These are phyloP conservation scores for Protosalanx chinensis DNA, from an alignment of 2,797 vertebrate genomes.

Conservation along the genomic window DNA sequence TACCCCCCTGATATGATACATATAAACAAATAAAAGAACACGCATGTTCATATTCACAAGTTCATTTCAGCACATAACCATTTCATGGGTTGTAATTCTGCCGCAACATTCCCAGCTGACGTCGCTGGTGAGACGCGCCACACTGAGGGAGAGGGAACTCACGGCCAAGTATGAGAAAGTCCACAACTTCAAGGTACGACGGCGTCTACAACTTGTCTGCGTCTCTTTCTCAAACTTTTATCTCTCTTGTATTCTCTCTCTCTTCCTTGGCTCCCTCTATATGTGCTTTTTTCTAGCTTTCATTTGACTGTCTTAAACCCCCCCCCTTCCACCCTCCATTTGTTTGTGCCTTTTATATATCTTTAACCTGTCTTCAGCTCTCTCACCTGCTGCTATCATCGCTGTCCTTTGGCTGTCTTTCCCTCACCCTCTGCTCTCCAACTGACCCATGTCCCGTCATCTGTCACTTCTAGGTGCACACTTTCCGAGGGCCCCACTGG, in stretches of 20 bases:
- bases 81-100: no score
- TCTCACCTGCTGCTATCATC: neutral
- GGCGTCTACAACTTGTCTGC: neutral
- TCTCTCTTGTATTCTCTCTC: no score
- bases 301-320: neutral
- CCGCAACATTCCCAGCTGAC: conserved; percentile 90
- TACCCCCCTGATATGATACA: no score
- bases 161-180: conserved; percentile 96
- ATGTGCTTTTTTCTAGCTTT: neutral
- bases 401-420: neutral
- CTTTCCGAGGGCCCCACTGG: conserved; percentile 93
- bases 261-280: neutral
- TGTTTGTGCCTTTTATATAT: neutral
- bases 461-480: conserved; percentile 81
- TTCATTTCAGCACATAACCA: neutral
- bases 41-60: neutral
- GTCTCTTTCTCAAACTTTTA: neutral
- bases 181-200: conserved; percentile 99
- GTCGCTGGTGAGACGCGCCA: conserved; percentile 94
- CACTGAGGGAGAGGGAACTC: conserved; percentile 94
- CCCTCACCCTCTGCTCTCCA: conserved; percentile 28
- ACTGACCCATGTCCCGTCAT: conserved; percentile 20
- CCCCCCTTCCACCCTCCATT: neutral
- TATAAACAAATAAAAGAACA: neutral
- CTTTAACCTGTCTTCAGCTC: neutral